Evolutionary conservation across 2,797 vertebrate species (phyloP).

Genomic region (Crenichthys baileyi): DNA sequence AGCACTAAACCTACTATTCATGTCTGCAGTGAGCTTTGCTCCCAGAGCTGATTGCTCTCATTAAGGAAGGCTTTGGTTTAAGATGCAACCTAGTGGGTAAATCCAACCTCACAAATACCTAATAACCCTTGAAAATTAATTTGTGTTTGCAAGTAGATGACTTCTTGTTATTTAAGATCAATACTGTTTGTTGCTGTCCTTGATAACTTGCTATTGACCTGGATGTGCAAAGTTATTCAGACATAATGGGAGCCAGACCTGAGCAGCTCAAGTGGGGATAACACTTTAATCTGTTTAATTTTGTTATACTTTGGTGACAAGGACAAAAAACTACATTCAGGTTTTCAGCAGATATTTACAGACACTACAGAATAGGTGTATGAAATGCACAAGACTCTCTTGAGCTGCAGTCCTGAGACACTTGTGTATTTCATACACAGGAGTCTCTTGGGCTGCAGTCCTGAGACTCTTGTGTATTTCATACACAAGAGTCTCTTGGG

Average conservation of each 20-base stretch:
- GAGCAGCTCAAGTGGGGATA: neutral
- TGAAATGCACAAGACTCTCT: neutral
- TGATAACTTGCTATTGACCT: neutral
- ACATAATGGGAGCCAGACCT: slow-evolving; percentile 6
- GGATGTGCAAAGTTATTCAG: slow-evolving; percentile 9
- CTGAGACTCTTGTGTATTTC: too few relatives aligned
- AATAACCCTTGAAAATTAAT: slow-evolving; percentile 8
- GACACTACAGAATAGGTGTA: neutral
- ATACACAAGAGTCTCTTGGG: too few relatives aligned
- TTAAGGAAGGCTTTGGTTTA: slow-evolving; percentile 4
- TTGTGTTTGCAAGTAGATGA: slow-evolving; percentile 11
- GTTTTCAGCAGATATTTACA: slow-evolving; percentile 9
- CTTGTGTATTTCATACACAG: neutral
- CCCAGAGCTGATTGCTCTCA: neutral
- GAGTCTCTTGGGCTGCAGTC: neutral
- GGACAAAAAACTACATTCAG: slow-evolving; percentile 2
- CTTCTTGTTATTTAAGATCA: slow-evolving; percentile 29
- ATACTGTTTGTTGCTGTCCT: slow-evolving; percentile 13
- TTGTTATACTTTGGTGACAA: neutral
- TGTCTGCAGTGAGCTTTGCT: neutral
- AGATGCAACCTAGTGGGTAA: slow-evolving; percentile 2
- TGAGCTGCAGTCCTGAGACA: neutral
- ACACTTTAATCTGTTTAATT: slow-evolving; percentile 12
- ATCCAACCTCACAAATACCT: slow-evolving; percentile 8
- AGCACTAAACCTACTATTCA: neutral